Evolutionary conservation across 2,797 vertebrate species (phyloP).

Genomic region (Buceros bicornis): DNA sequence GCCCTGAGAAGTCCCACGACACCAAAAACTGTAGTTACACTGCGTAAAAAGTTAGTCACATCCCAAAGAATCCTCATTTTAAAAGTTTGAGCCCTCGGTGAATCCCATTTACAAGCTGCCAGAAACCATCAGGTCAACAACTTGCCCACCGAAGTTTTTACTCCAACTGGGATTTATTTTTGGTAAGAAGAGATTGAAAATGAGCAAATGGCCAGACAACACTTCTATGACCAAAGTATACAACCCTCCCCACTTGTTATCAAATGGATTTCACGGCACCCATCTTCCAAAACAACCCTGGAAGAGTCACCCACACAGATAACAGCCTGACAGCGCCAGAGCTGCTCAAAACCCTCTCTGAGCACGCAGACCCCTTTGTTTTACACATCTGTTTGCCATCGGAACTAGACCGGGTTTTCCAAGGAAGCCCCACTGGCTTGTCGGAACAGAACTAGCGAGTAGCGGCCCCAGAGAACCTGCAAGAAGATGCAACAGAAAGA

Average conservation of each 20-base stretch:
- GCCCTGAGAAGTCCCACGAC: not conserved
- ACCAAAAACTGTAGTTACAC: not conserved
- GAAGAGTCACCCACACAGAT: not conserved
- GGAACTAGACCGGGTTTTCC: not conserved
- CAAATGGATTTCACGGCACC: not conserved
- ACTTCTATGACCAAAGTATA: not conserved
- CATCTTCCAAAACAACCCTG: not conserved
- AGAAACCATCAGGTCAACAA: not conserved
- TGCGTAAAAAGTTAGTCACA: not conserved
- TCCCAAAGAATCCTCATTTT: not conserved
- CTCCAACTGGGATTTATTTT: not conserved
- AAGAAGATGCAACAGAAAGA: not conserved
- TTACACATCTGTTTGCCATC: not conserved
- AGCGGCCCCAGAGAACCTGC: not conserved
- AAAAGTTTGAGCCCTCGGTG: not conserved
- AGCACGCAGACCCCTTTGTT: not conserved
- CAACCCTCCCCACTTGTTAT: not conserved
- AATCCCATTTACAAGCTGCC: not conserved
- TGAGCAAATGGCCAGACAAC: not conserved
- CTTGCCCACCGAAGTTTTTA: not conserved
- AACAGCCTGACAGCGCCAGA: not conserved
- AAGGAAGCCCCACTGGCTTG: not conserved
- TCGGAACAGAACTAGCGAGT: not conserved
- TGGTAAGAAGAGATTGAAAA: not conserved
- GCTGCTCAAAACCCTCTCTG: not conserved